Percentiles rank a stretch among this genome's conserved stretches.
Conservation (phyloP, 2,797 vertebrate species). For the Australoheros facetus region DNA sequence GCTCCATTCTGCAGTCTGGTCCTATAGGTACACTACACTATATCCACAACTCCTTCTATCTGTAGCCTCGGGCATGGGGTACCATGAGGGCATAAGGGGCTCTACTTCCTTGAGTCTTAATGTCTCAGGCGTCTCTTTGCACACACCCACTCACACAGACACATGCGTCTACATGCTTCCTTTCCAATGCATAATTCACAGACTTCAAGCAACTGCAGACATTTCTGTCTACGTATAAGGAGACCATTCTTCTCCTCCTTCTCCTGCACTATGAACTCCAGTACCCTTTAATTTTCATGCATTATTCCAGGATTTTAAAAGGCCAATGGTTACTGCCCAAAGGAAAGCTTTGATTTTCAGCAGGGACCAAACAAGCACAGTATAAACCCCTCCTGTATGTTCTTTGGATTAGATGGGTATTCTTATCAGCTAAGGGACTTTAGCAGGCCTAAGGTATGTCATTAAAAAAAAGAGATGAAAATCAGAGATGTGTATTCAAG, state of each 20-base stretch:
- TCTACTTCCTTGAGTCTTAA: slow-evolving; percentile 39
- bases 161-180: slow-evolving; percentile 23
- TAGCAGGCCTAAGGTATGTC: slow-evolving; percentile 4
- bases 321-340: slow-evolving; percentile 17
- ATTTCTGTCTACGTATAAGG: slow-evolving; percentile 20
- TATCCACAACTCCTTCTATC: slow-evolving; percentile 47
- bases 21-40: slow-evolving; percentile 39
- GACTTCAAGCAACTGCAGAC: slow-evolving; percentile 33
- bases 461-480: neutral
- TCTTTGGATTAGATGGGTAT: neutral
- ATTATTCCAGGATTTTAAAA: slow-evolving; percentile 40
- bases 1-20: slow-evolving; percentile 32
- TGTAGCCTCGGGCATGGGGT: slow-evolving; percentile 51
- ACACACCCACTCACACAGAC: slow-evolving; percentile 10
- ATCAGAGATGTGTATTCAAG: slow-evolving; percentile 2
- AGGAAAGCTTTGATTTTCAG: slow-evolving; percentile 19
- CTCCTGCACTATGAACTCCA: slow-evolving; percentile 36
- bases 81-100: slow-evolving; percentile 36
- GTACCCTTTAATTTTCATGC: slow-evolving; percentile 29
- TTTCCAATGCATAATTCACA: slow-evolving; percentile 51
- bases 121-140: slow-evolving; percentile 45
- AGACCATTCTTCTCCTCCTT: slow-evolving; percentile 11
- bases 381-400: slow-evolving; percentile 20
- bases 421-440: slow-evolving; percentile 11
- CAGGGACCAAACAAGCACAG: slow-evolving; percentile 18